Percentiles rank a stretch among this genome's conserved stretches.
Conservation (phyloP, 2,797 vertebrate species). For the Apogon talboti region DNA sequence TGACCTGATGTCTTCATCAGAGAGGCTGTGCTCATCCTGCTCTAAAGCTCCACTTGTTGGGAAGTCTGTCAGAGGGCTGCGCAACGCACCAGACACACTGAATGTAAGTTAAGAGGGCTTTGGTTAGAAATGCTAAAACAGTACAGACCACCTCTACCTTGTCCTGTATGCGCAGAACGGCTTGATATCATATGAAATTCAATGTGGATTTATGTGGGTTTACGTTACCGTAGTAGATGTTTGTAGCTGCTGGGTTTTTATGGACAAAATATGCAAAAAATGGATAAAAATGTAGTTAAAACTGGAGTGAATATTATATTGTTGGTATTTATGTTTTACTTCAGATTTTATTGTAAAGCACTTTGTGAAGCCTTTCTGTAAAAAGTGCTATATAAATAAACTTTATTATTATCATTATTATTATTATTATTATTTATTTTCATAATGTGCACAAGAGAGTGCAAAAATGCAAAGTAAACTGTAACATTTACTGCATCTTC, state of each 20-base stretch:
- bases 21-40: not conserved
- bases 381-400: too few species aligned
- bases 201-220: too few species aligned
- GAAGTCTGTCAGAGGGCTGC: constrained; percentile 20
- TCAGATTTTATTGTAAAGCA: too few species aligned
- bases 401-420: too few species aligned
- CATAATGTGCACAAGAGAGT: too few species aligned
- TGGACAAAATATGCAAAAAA: too few species aligned
- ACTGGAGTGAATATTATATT: too few species aligned
- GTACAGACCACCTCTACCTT: not conserved
- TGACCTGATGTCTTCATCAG: constrained; percentile 60
- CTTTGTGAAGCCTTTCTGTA: too few species aligned
- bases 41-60: constrained; percentile 16
- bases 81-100: constrained; percentile 32
- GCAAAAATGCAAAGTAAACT: constrained; percentile 13
- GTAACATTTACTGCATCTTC: not conserved
- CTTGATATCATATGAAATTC: not conserved
- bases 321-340: too few species aligned
- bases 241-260: too few species aligned
- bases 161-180: not conserved
- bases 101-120: not conserved
- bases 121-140: not conserved
- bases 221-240: not conserved
- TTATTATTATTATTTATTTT: too few species aligned
- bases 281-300: too few species aligned